Conservation (phyloP, 2,113 vertebrate species). For the Etheostoma spectabile region DNA sequence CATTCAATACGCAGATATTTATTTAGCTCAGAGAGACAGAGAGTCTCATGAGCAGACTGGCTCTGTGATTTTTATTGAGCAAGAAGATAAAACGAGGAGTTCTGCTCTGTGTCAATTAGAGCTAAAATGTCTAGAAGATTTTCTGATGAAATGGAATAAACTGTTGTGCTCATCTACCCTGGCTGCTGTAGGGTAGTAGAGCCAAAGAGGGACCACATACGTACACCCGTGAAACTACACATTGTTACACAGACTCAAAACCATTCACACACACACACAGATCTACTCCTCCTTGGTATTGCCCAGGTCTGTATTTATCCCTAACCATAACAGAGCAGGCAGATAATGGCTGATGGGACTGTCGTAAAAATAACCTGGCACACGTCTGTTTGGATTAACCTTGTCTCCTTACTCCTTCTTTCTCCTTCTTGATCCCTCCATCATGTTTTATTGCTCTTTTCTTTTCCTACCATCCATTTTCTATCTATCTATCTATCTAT, state of each 20-base stretch:
- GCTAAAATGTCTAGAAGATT: slow-evolving; percentile 64
- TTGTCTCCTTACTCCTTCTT: slow-evolving; percentile 36
- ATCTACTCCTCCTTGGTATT: slow-evolving; percentile 53
- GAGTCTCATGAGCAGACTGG: slow-evolving; percentile 54
- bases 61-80: slow-evolving; percentile 68
- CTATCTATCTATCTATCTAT: slow-evolving; percentile 35
- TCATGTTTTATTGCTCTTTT: slow-evolving; percentile 53
- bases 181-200: slow-evolving; percentile 42
- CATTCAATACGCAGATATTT: slow-evolving; percentile 59
- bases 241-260: slow-evolving; percentile 20
- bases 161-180: slow-evolving; percentile 68
- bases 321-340: slow-evolving; percentile 78
- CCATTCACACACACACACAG: slow-evolving; percentile 59
- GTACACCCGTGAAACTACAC: slow-evolving; percentile 4
- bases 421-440: slow-evolving; percentile 43
- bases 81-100: slow-evolving; percentile 68
- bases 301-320: slow-evolving; percentile 80
- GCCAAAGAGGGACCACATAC: slow-evolving; percentile 12
- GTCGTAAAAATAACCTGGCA: slow-evolving; percentile 80
- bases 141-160: slow-evolving; percentile 78
- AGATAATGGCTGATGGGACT: slow-evolving; percentile 81
- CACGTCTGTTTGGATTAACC: slow-evolving; percentile 76
- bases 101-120: slow-evolving; percentile 71
- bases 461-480: neutral
- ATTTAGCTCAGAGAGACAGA: slow-evolving; percentile 60